Evolutionary conservation across 2,888 invertebrate species (phyloP).

Genomic region (Dicyrtomina minuta): DNA sequence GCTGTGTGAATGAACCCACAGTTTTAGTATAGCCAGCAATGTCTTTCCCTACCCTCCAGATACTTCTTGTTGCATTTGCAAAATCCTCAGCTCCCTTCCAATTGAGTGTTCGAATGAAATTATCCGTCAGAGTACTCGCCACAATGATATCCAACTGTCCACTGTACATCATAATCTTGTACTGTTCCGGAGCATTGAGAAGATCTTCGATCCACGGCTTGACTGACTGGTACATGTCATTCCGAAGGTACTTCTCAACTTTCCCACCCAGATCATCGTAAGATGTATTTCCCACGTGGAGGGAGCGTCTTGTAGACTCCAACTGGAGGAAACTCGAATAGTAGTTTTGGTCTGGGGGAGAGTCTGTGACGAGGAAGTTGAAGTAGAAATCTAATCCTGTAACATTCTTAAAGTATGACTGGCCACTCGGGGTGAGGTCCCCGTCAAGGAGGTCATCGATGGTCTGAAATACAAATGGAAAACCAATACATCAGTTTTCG

Average conservation of each 20-base stretch:
- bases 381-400: conserved; percentile 77
- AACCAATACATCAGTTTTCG: too few relatives aligned
- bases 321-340: conserved; percentile 68
- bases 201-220: conserved; percentile 71
- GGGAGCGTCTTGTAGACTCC: conserved; percentile 66
- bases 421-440: conserved; percentile 60
- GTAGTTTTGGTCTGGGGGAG: conserved; percentile 58
- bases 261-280: conserved; percentile 62
- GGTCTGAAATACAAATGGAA: conserved; percentile 42
- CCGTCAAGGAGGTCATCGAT: conserved; percentile 73
- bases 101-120: conserved; percentile 71
- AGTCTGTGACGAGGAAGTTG: conserved; percentile 69
- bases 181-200: conserved; percentile 61
- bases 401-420: conserved; percentile 69
- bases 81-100: conserved; percentile 70
- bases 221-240: conserved; percentile 79
- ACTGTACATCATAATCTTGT: conserved; percentile 77
- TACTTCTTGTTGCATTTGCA: conserved; percentile 65
- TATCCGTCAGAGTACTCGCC: conserved; percentile 80
- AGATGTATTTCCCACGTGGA: conserved; percentile 80
- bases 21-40: conserved; percentile 75
- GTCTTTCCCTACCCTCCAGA: conserved; percentile 68
- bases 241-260: conserved; percentile 72
- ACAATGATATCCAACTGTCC: conserved; percentile 91
- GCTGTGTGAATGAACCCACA: conserved; percentile 70